Evolutionary conservation across 2,113 vertebrate species (phyloP).

Genomic region (human (Homo sapiens)): GRCh38 chr1:87170501-87171000

Average conservation of each 20-base stretch:
- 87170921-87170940: neutral
- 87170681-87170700: conserved; percentile 5
- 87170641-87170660: neutral
- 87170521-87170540: neutral
- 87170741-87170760: neutral
- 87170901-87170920: neutral
- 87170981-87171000: conserved; percentile 35
- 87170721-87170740: neutral
- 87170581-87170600: conserved; percentile 23
- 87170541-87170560: neutral
- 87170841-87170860: neutral
- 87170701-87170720: neutral
- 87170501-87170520: neutral
- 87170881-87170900: neutral
- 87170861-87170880: neutral
- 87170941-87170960: neutral
- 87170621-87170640: neutral
- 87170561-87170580: neutral
- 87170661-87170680: conserved; percentile 16
- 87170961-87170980: neutral
- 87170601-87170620: neutral
- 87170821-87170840: neutral
- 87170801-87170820: neutral
- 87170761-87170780: neutral
- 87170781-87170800: neutral